Conservation (phyloP, 2,113 vertebrate species). For the Lepidothrix coronata region DNA sequence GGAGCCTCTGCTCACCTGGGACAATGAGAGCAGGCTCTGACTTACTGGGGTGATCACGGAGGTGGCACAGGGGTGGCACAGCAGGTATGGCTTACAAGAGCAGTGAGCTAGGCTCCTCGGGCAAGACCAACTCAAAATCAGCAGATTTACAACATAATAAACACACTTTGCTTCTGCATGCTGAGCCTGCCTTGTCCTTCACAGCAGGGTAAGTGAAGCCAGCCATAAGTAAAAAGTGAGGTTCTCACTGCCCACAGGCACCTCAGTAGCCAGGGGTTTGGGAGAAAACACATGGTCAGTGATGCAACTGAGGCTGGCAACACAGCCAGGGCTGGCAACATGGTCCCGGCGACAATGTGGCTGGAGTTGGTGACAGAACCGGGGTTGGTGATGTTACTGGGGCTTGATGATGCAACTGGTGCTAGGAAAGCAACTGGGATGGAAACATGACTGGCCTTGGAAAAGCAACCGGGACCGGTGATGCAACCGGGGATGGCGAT, state of each 20-base stretch:
- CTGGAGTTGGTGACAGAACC: background rate
- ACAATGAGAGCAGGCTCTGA: background rate
- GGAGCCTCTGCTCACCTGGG: background rate
- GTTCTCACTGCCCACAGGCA: rapidly evolving
- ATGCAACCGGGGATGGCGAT: background rate
- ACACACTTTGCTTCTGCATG: slow-evolving; percentile 22
- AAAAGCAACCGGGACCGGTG: background rate
- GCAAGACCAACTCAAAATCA: background rate
- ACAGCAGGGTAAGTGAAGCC: rapidly evolving
- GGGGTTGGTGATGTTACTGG: rapidly evolving
- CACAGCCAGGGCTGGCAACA: rapidly evolving
- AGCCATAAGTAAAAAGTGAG: rapidly evolving
- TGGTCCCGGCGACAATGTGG: rapidly evolving
- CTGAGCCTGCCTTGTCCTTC: background rate
- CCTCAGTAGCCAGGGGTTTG: rapidly evolving
- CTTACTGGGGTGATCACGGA: background rate
- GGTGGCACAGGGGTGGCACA: background rate
- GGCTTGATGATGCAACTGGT: background rate
- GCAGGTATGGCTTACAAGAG: background rate
- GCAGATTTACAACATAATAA: slow-evolving; percentile 38
- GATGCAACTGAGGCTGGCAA: rapidly evolving
- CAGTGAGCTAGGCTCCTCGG: background rate
- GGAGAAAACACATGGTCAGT: rapidly evolving
- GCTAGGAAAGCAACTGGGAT: background rate
- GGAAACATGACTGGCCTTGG: no score